Conservation (phyloP, 2,797 vertebrate genomes). For the Sebastes diploproa region DNA sequence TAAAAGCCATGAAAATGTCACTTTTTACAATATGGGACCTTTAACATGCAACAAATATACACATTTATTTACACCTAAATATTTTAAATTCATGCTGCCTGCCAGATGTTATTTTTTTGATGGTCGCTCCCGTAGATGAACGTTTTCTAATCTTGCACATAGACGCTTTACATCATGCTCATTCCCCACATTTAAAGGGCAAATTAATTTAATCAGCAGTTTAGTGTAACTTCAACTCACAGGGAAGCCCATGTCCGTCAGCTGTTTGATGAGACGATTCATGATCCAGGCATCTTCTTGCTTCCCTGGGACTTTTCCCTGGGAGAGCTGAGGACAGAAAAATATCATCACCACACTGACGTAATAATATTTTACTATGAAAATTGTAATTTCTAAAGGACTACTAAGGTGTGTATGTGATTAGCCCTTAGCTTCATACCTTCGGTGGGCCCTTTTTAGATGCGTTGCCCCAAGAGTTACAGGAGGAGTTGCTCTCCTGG, state of each 20-base stretch:
- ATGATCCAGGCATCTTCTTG: conserved; percentile 97
- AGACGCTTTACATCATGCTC: background rate
- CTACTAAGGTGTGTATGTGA: background rate
- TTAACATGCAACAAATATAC: background rate
- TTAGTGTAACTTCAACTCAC: conserved; percentile 71
- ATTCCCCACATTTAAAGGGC: background rate
- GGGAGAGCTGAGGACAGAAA: background rate
- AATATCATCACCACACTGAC: background rate
- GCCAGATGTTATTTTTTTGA: background rate
- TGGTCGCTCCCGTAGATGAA: background rate
- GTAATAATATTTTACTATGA: background rate
- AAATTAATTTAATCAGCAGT: background rate
- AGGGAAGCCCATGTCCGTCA: conserved; percentile 99
- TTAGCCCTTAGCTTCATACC: conserved; percentile 68
- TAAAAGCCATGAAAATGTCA: too few relatives aligned
- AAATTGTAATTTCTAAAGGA: background rate
- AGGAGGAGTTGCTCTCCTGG: conserved; percentile 90
- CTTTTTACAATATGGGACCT: too few relatives aligned
- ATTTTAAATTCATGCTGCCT: background rate
- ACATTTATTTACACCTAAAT: background rate
- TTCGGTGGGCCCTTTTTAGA: conserved; percentile 90
- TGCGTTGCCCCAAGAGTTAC: conserved; percentile 80
- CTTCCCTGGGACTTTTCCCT: conserved; percentile 91
- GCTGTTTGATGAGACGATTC: conserved; percentile 97
- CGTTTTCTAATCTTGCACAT: background rate